Evolutionary conservation across 1,140 invertebrate genomes (phyloP).

Genomic region (Chrysomallon squamiferum): DNA sequence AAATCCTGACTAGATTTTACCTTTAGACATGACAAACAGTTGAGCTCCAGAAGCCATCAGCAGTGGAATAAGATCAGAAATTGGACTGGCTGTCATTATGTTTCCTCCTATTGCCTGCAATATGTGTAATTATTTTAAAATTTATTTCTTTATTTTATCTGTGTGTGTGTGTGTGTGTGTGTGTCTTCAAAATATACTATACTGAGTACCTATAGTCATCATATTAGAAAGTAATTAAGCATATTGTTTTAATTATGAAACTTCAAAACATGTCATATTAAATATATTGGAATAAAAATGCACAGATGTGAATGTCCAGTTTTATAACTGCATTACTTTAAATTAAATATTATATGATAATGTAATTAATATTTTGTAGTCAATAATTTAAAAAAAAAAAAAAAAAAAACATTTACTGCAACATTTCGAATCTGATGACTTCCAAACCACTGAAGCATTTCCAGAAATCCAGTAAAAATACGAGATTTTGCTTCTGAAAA

Average conservation of each 20-base stretch:
- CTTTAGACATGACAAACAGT: conserved; percentile 67
- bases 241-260: too few species aligned
- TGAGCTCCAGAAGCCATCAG: conserved; percentile 77
- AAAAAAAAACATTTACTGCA: conserved; percentile 67
- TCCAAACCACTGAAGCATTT: conserved; percentile 94
- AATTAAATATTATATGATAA: too few species aligned
- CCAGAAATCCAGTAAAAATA: conserved; percentile 76
- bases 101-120: conserved; percentile 65
- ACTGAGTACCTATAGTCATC: too few species aligned
- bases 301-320: too few species aligned
- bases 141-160: too few species aligned
- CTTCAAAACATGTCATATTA: too few species aligned
- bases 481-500: conserved; percentile 69
- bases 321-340: too few species aligned
- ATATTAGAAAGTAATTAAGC: too few species aligned
- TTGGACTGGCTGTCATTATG: conserved; percentile 93
- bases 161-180: too few species aligned
- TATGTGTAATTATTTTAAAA: neutral
- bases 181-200: too few species aligned
- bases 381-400: neutral
- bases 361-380: too few species aligned
- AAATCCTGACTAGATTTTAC: conserved; percentile 34
- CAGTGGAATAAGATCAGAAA: conserved; percentile 94
- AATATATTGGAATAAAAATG: too few species aligned
- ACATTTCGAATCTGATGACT: conserved; percentile 91